Base-by-base conservation (phyloP, 1,140 invertebrate species). In the Diabrotica undecimpunctata region DNA sequence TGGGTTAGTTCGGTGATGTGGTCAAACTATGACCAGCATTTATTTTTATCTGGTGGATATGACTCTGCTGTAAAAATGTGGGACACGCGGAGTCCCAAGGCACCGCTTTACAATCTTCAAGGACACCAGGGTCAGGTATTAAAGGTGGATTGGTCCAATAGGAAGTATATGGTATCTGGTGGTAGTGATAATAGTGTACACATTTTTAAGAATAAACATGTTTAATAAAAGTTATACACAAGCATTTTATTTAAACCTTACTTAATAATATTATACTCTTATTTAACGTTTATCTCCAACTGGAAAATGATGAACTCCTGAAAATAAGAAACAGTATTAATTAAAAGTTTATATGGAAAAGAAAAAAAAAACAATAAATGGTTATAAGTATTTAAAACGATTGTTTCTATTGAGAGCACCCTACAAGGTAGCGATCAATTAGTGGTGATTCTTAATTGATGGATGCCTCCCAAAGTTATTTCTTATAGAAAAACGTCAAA, bases 71-170 rank as follows among this genome's bases (percentile, higher is more conserved):
- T 97, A 25, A 99, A 99, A 81, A 79, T 98, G 41, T 99, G 97
- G 97, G 97, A 99, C 78, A 89, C 88, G 5, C 85, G 96, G 80
- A 95, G 95, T 78, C 89, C 94, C 0, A 94, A 93, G 78, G 91
- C 93, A 8, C 91, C 96, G 4, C 81, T 99, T 0, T 99, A 92
- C 75, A 94, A 99, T 78, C 82, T 99, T 72, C 85, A 86, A 62
- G 97, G 96, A 0, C 97, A 99, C 76, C 89, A 93, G 72, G 96
- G 98, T 69, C 97, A 97, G 82, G 90, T 98, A 4, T 81, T 99
- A 25, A 89, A 91, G 74, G 93, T 93, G 72, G 93, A 97, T 80
- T 99, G 97, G 97, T 90, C 93, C 5, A 89, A 94, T 81, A 87
- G 90, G 0, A 82, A 90, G 53, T 84, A 91, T 39, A 89, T 99